Evolutionary conservation across 2,888 invertebrate genomes (phyloP).

Genomic region (Crematogaster levior): DNA sequence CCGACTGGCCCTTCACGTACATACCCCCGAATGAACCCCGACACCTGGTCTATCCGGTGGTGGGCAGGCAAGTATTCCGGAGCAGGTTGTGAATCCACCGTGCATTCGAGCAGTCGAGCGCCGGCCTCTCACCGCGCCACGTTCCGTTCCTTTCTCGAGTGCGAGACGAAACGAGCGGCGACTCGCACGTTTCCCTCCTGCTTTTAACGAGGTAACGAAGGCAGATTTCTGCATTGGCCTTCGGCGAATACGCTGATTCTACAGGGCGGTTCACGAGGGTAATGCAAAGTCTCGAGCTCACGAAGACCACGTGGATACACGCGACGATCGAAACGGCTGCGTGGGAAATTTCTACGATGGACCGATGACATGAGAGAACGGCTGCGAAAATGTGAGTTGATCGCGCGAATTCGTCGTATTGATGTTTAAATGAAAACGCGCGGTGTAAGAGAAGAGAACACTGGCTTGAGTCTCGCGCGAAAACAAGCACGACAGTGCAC

Average conservation of each 20-base stretch:
- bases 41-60: conserved; percentile 67
- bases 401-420: neutral
- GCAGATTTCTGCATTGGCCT: neutral
- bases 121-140: conserved; percentile 83
- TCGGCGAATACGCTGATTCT: neutral
- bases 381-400: conserved; percentile 80
- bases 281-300: conserved; percentile 15
- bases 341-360: conserved; percentile 52
- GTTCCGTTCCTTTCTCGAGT: conserved; percentile 34
- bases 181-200: conserved; percentile 31
- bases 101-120: conserved; percentile 80
- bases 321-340: conserved; percentile 19
- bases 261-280: neutral
- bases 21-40: conserved; percentile 20
- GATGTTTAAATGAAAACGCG: neutral
- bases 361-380: conserved; percentile 81
- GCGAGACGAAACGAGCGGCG: neutral
- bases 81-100: conserved; percentile 77
- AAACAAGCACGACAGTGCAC: too few relatives aligned
- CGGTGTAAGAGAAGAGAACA: neutral
- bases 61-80: conserved; percentile 79
- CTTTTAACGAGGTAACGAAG: neutral
- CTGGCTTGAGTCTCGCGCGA: neutral
- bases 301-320: conserved; percentile 39
- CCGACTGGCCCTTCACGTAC: neutral